Evolutionary conservation across 2,113 vertebrate genomes (phyloP).

Genomic region (Spermophilus dauricus): DNA sequence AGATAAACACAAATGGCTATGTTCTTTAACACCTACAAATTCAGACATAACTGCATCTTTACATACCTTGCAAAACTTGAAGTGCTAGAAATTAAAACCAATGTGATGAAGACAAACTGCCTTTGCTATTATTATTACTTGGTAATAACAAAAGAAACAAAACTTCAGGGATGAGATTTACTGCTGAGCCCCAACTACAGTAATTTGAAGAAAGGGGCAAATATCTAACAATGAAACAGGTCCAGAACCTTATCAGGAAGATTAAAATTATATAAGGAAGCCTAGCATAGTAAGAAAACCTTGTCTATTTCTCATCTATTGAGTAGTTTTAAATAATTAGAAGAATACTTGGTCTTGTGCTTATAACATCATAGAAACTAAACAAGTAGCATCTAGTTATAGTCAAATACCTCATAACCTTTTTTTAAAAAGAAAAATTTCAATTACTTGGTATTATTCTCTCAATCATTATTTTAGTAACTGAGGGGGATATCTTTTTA

Average conservation of each 20-base stretch:
- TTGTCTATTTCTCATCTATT: background rate
- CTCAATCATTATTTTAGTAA: constrained; percentile 45
- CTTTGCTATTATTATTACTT: constrained; percentile 11
- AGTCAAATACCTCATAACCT: constrained; percentile 13
- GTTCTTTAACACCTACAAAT: constrained; percentile 49
- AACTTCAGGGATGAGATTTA: constrained; percentile 51
- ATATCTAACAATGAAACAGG: background rate
- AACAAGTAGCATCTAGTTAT: constrained; percentile 33
- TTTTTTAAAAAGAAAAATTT: background rate
- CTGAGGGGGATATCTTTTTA: constrained; percentile 23
- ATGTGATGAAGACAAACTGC: constrained; percentile 12
- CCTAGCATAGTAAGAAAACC: background rate
- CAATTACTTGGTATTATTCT: constrained; percentile 49
- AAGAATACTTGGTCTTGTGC: background rate
- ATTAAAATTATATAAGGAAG: constrained; percentile 3
- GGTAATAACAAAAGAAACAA: constrained; percentile 35
- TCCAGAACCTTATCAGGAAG: background rate
- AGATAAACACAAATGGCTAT: constrained; percentile 19
- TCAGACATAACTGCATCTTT: constrained; percentile 21
- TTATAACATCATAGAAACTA: constrained; percentile 22
- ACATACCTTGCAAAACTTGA: constrained; percentile 9
- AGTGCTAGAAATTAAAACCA: constrained; percentile 44
- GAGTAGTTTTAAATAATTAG: constrained; percentile 47
- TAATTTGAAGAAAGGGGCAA: background rate
- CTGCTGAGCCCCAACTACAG: background rate